Evolutionary conservation across 2,888 invertebrate genomes (phyloP), one percentile per base, ranked within the genome.

Genomic region (Hydriomena furcata): DNA sequence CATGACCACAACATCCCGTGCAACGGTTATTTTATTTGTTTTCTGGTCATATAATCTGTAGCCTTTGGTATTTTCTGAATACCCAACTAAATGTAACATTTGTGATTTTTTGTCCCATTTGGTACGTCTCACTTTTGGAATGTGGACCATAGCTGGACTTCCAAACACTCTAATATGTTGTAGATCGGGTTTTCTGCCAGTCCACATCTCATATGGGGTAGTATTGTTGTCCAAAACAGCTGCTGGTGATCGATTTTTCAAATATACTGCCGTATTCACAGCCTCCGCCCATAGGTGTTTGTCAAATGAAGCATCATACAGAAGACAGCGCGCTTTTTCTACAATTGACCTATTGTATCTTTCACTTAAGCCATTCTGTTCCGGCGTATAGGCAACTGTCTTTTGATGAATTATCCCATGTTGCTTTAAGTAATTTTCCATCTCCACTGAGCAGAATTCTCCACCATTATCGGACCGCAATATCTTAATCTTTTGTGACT

Each of bases 281-380:
- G 54, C 58, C 23, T 58, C 57, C 8, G 53, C 53, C 53, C 52
- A 57, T 11, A 49, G 49, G 1, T 8, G 7, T 17, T 50, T 50
- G 0, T 32, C n/a, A 7, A 50, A 21, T 7, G 25, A 13, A 7
- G 43, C 42, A 6, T 52, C 52, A 34, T 35, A 49, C 1, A 56
- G 10, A 11, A 55, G 12, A 25, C 52, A 56, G 25, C 43, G 21
- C 0, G 58, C 52, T 5, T 41, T 47, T 32, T 58, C 55, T 5
- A 52, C 44, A 0, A 52, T 1, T 6, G 55, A 34, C 1, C 50
- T 25, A 7, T 54, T 58, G 0, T 21, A 7, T 2, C 58, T 17
- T 10, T 58, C 58, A 11, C 35, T 30, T 0, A 55, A 1, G n/a
- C 55, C 55, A 36, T 58, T 55, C 20, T 58, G 52, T 27, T 58